A percentile compares a stretch with the other conserved stretches of the same genome.
Conservation (phyloP, 2,888 invertebrate species). For the Phalera bucephala region DNA sequence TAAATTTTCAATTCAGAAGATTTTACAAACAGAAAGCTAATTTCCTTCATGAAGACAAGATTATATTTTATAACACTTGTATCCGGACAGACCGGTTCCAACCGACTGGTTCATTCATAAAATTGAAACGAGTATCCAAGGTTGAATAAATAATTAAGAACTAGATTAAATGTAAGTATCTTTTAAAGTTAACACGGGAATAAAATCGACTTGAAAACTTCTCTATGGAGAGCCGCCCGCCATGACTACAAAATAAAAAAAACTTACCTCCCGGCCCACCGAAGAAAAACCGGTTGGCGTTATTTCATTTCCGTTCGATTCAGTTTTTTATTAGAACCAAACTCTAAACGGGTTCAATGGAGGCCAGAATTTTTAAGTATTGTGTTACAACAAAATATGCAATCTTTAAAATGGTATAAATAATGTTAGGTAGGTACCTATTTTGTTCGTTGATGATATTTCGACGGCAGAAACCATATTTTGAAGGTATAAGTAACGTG, state of each 20-base stretch:
- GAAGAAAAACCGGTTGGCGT: constrained; percentile 75
- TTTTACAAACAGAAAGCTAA: constrained; percentile 18
- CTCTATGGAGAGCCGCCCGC: constrained; percentile 22
- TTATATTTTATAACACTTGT: constrained; percentile 23
- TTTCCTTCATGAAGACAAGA: constrained; percentile 26
- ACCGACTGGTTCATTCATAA: constrained; percentile 25
- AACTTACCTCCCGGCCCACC: constrained; percentile 53
- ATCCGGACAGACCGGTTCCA: constrained; percentile 29
- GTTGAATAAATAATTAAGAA: constrained; percentile 19
- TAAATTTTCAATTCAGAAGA: constrained; percentile 6
- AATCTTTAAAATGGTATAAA: constrained; percentile 12
- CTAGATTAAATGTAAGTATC: constrained; percentile 8
- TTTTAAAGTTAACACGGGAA: constrained; percentile 11
- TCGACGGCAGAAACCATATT: not conserved
- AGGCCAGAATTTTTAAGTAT: constrained; percentile 43
- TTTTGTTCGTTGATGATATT: constrained; percentile 20
- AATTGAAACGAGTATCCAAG: constrained; percentile 15
- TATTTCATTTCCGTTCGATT: constrained; percentile 81
- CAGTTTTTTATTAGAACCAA: constrained; percentile 73
- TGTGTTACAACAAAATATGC: constrained; percentile 17
- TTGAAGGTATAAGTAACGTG: not conserved
- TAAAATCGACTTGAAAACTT: constrained; percentile 16
- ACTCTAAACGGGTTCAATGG: constrained; percentile 69
- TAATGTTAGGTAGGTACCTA: no score
- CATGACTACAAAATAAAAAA: constrained; percentile 54